phyloP scores from a whole-genome alignment of 2,113 vertebrate species.

The Poeciliopsis retropinna region DNA sequence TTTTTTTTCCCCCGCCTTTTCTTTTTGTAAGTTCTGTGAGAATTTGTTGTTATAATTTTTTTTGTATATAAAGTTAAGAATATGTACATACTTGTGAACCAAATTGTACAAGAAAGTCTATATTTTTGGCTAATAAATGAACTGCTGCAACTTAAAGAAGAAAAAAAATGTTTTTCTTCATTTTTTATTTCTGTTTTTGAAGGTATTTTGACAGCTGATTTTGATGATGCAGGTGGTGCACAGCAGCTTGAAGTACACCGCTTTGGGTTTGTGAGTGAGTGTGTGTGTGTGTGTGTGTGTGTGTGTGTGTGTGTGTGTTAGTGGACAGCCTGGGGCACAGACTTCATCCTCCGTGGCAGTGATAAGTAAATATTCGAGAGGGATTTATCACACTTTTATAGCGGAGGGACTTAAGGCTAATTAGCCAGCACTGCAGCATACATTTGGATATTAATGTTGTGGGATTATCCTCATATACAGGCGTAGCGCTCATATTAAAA shows the following conservation, averaged over 20 bases:
- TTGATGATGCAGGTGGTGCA: slow-evolving; percentile 52
- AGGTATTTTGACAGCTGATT: slow-evolving; percentile 53
- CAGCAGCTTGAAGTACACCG: slow-evolving; percentile 46
- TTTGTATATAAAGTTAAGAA: slow-evolving; percentile 97
- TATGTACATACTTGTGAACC: slow-evolving; percentile 99
- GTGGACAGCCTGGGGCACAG: slow-evolving; percentile 58
- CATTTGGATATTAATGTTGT: slow-evolving; percentile 79
- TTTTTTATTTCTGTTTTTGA: slow-evolving; percentile 14
- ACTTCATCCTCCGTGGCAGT: slow-evolving; percentile 59
- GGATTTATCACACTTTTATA: slow-evolving; percentile 76
- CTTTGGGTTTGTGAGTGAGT: slow-evolving; percentile 17
- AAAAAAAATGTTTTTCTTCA: slow-evolving; percentile 16
- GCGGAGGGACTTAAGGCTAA: slow-evolving; percentile 72
- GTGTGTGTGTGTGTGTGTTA: slow-evolving; percentile 16
- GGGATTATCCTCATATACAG: slow-evolving; percentile 71
- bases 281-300: neutral
- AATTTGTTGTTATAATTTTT: slow-evolving; percentile 87
- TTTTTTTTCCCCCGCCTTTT: slow-evolving; percentile 42
- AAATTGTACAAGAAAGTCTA: slow-evolving; percentile 99
- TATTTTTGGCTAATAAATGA: slow-evolving; percentile 99
- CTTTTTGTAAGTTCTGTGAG: slow-evolving; percentile 87
- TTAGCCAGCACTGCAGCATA: slow-evolving; percentile 71
- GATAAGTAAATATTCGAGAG: slow-evolving; percentile 71
- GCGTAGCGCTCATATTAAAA: slow-evolving; percentile 69
- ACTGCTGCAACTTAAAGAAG: slow-evolving; percentile 91